Conservation (phyloP, 2,888 invertebrate species). For the Sialis fuliginosa region DNA sequence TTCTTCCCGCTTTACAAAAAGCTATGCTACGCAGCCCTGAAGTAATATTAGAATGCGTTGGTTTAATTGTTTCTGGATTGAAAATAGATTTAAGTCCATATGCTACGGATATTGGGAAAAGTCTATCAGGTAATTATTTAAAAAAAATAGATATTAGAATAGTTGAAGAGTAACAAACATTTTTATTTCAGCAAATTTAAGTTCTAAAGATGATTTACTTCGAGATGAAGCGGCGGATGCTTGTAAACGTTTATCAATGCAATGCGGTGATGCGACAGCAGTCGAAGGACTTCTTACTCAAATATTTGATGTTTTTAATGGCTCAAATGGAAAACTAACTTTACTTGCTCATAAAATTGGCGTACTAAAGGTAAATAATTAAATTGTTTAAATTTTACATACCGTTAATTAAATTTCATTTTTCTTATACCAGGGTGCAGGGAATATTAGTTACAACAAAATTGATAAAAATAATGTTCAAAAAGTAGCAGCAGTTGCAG, state of each 20-base stretch:
- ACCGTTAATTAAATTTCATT: neutral
- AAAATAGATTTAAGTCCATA: conserved; percentile 61
- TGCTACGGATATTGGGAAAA: conserved; percentile 62
- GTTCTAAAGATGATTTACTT: conserved; percentile 67
- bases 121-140: conserved; percentile 44
- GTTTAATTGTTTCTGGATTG: conserved; percentile 52
- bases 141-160: neutral
- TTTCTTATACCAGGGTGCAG: conserved; percentile 36
- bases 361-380: conserved; percentile 45
- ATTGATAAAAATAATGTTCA: conserved; percentile 39
- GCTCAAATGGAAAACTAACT: conserved; percentile 79
- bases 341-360: conserved; percentile 77
- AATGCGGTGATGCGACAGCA: conserved; percentile 47
- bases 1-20: conserved; percentile 77
- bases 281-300: conserved; percentile 49
- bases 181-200: conserved; percentile 46
- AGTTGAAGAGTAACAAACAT: too few relatives aligned
- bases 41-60: conserved; percentile 66
- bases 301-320: conserved; percentile 66
- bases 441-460: conserved; percentile 51
- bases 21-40: conserved; percentile 89
- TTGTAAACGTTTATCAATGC: conserved; percentile 47
- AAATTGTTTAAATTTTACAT: too few relatives aligned
- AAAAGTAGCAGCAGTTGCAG: conserved; percentile 38
- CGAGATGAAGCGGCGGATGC: conserved; percentile 58